Conservation (phyloP, 2,888 invertebrate genomes). For the Microctonus hyperodae region DNA sequence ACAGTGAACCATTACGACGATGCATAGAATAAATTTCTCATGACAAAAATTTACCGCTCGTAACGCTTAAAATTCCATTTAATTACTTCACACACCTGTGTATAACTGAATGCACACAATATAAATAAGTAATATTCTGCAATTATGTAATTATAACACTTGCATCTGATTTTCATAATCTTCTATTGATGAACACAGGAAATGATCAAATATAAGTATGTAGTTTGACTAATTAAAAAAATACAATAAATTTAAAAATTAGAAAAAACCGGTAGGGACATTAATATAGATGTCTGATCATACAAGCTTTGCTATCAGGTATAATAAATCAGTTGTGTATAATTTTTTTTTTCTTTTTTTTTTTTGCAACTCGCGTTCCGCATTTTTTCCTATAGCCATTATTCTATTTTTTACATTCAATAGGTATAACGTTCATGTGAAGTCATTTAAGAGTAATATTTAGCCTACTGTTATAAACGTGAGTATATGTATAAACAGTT, state of each 20-base stretch:
- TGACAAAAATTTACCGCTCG: slow-evolving; percentile 2
- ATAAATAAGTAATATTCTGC: not conserved
- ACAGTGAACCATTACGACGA: not conserved
- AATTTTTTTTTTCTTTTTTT: not conserved
- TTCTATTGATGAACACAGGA: too few relatives aligned
- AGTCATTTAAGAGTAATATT: not conserved
- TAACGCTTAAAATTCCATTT: not conserved
- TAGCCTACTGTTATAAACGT: slow-evolving; percentile 1
- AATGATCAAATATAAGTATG: too few relatives aligned
- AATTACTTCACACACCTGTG: not conserved
- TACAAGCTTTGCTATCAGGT: too few relatives aligned
- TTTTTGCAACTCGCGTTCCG: not conserved
- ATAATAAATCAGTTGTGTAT: not conserved
- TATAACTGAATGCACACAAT: not conserved
- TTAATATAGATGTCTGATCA: too few relatives aligned
- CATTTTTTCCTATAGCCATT: not conserved
- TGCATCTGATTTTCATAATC: too few relatives aligned
- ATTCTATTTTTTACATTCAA: not conserved
- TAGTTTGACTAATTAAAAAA: not conserved
- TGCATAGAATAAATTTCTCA: slow-evolving; percentile 1
- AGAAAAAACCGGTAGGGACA: too few relatives aligned
- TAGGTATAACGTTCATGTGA: not conserved
- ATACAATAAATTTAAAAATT: too few relatives aligned
- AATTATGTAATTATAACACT: not conserved
- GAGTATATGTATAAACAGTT: slow-evolving; percentile 4